Base-by-base conservation (phyloP, 2,113 vertebrate species). In the Ramphastos sulfuratus region DNA sequence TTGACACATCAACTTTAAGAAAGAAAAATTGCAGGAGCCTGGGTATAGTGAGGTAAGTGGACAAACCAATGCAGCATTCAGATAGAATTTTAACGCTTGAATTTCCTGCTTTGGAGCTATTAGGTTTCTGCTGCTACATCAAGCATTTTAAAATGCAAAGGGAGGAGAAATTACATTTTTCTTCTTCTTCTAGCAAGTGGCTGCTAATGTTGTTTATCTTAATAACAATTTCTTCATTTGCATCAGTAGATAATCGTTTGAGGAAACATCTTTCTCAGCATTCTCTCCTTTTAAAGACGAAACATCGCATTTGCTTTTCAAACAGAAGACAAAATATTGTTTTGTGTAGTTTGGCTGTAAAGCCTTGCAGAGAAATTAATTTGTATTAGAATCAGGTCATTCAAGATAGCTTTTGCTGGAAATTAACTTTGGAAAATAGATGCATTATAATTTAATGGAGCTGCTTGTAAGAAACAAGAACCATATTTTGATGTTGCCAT, bases 1-100 rank as follows among this genome's bases (percentile, higher is more conserved):
- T 92, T 93, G 85, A 79, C 55, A 94, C 91, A 80, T 74, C 54
- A 66, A 2, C 67, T 89, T 64, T 60, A 74, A 80, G 84, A 92
- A 85, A 87, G 84, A 87, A 87, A 82, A 82, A 89, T 56, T 91
- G 54, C 56, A 80, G 69, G 46, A 80, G 42, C 10, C 56, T 60
- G 33, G 35, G 19, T 67, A 67, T 67, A 82, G 84, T 60, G 28
- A 67, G 42, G n/a, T 71, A 60, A 71, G 46, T 14, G 42, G 85
- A 87, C 46, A 94, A 92, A 82, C 24, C 2, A 35, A 60, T 44
- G 77, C 0, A 12, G 31, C 19, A 76, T 76, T 82, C 28, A 66
- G 81, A 73, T 25, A 79, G 50, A 6, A 66, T 87, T 94, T 93
- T 66, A 82, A 73, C 63, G 46, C 10, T 77, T 52, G 42, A 33